These are phyloP conservation scores for Henicopernis longicauda DNA, from an alignment of 2,113 vertebrate genomes.

Conservation along the genomic window DNA sequence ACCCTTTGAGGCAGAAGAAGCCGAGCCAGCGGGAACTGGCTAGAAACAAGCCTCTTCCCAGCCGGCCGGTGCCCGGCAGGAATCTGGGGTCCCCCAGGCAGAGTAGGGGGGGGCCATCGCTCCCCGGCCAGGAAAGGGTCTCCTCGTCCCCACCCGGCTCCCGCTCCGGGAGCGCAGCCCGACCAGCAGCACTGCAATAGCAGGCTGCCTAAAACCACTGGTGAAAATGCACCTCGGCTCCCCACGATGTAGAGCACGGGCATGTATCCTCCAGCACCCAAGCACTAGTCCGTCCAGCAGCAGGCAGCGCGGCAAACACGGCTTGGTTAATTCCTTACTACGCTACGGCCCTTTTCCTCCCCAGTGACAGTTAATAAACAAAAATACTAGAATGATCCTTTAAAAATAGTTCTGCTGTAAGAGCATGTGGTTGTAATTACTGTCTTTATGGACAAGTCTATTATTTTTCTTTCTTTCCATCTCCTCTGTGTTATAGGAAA, in stretches of 20 bases:
- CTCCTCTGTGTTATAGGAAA: background rate
- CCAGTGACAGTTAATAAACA: background rate
- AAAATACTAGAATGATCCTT: background rate
- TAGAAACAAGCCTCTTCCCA: background rate
- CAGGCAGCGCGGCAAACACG: background rate
- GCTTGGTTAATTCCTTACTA: background rate
- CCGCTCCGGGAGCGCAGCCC: accelerated
- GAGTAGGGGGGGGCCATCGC: background rate
- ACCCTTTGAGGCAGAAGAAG: background rate
- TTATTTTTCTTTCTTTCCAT: constrained; percentile 24
- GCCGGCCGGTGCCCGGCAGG: accelerated
- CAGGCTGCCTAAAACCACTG: background rate
- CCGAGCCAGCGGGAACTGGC: background rate
- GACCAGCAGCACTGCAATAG: background rate
- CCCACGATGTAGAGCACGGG: accelerated
- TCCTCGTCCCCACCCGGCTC: background rate
- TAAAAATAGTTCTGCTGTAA: background rate
- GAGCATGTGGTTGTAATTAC: constrained; percentile 48
- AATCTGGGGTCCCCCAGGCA: background rate
- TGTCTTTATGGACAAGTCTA: background rate
- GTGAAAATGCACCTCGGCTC: background rate
- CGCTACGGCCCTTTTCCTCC: background rate
- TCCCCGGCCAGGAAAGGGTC: background rate
- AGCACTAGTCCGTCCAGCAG: background rate
- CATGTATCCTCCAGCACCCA: background rate